Base-by-base conservation (phyloP, 2,888 invertebrate species). In the Panzeria rudis region DNA sequence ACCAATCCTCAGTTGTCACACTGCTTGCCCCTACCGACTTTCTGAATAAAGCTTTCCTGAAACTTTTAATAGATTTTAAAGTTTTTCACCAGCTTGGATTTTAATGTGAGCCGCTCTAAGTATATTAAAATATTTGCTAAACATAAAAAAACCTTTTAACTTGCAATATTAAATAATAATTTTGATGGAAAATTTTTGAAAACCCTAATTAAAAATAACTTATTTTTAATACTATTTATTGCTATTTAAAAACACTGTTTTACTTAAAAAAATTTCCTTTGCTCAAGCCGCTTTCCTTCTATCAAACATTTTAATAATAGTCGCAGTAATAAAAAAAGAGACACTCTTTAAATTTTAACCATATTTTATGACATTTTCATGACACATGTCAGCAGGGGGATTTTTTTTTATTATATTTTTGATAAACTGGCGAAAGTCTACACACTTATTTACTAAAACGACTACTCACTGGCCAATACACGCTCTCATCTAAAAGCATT, bases 341-440 rank as follows among this genome's bases (percentile, higher is more conserved):
- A 69, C 62, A 76, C 75, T 77, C 38, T 68, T 75, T 73, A 69
- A 77, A 76, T 52, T 64, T 69, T 75, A 78, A 78, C 73, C 44
- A 85, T 71, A 78, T 82, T 82, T 82, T 85, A 85, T 85, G 85
- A 85, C 78, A 78, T 78, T 82, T 78, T 85, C 44, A 78, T 85
- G 85, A 85, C 85, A 85, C 85, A 85, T 85, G 85, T 85, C 85
- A 85, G 52, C 81, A 82, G 64, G 59, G 73, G 64, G 59, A 69
- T 61, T 82, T 79, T 82, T 82, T 81, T 25, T 64, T 17, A 17
- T 15, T 32, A 62, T 69, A 68, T 61, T 61, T 76, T 50, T 73
- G 77, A 85, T 77, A 85, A 81, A 68, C 73, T 81, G 73, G 61
- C 56, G 68, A 81, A 78, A 52, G 56, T 79, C 29, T 64, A 84